Evolutionary conservation across 2,113 vertebrate species (phyloP).

Genomic region (human (Homo sapiens)): DNA sequence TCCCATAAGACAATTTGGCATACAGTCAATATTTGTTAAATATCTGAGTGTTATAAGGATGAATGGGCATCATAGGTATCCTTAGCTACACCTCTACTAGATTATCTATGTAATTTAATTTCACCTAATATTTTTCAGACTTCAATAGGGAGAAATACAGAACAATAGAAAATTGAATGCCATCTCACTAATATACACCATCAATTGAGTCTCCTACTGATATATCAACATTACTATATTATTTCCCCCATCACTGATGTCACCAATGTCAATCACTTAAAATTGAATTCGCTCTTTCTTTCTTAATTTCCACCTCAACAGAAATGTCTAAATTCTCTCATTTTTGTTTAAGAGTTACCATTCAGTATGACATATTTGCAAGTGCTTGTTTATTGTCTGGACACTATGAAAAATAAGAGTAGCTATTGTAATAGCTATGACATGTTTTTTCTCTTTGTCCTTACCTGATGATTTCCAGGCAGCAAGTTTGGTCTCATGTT

Average conservation of each 20-base stretch:
- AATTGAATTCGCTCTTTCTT: neutral
- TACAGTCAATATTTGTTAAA: neutral
- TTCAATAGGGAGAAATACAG: neutral
- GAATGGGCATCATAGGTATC: no score
- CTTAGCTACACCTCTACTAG: neutral
- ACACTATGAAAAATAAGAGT: neutral
- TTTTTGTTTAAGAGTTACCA: neutral
- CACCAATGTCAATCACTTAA: neutral
- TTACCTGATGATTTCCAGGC: conserved; percentile 40
- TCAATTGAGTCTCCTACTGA: neutral
- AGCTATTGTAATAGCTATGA: neutral
- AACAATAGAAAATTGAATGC: neutral
- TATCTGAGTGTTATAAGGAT: neutral
- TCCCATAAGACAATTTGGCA: neutral
- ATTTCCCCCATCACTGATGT: neutral
- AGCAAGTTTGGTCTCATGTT: conserved; percentile 1
- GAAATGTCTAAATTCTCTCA: neutral
- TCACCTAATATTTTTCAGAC: neutral
- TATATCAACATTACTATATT: neutral
- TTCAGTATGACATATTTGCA: neutral
- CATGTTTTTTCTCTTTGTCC: neutral
- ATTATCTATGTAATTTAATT: neutral
- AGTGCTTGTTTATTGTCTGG: neutral
- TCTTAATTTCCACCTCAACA: neutral
- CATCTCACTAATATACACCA: neutral